Percentiles rank a stretch among this genome's conserved stretches.
Conservation (phyloP, 2,113 vertebrate species). For the Bungarus multicinctus region DNA sequence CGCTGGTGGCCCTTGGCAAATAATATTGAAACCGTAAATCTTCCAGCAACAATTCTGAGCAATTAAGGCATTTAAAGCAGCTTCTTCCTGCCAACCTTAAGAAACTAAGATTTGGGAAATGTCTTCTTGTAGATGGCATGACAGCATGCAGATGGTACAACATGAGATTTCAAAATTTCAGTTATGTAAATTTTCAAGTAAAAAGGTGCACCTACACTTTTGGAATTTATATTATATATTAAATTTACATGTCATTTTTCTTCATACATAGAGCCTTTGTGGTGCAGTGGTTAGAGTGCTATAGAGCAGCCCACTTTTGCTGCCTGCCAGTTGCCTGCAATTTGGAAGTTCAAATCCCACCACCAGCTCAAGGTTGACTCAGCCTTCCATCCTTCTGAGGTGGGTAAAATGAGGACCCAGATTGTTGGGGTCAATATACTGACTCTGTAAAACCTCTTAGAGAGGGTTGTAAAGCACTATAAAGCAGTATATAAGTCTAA, state of each 20-base stretch:
- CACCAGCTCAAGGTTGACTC: too few species aligned
- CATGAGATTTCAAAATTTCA: not conserved
- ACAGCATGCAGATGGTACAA: not conserved
- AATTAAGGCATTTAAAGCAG: conserved; percentile 3
- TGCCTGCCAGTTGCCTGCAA: too few species aligned
- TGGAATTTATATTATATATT: not conserved
- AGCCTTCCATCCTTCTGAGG: too few species aligned
- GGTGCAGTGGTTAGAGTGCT: too few species aligned
- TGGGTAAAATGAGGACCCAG: too few species aligned
- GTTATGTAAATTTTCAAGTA: not conserved
- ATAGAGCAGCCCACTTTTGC: too few species aligned
- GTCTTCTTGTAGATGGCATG: not conserved
- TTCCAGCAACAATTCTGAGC: conserved; percentile 12
- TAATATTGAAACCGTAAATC: conserved; percentile 14
- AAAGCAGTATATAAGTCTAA: too few species aligned
- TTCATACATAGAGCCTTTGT: not conserved
- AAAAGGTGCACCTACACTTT: not conserved
- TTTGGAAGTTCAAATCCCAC: too few species aligned
- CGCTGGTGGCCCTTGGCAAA: not conserved
- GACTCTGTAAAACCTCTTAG: too few species aligned
- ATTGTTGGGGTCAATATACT: too few species aligned
- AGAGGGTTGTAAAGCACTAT: too few species aligned
- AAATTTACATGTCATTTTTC: not conserved
- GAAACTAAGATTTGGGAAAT: not conserved
- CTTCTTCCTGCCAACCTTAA: conserved; percentile 11